A percentile compares a stretch with the other conserved stretches of the same genome.
Evolutionary conservation across 2,888 invertebrate species (phyloP).

Genomic region (Craniophora ligustri): DNA sequence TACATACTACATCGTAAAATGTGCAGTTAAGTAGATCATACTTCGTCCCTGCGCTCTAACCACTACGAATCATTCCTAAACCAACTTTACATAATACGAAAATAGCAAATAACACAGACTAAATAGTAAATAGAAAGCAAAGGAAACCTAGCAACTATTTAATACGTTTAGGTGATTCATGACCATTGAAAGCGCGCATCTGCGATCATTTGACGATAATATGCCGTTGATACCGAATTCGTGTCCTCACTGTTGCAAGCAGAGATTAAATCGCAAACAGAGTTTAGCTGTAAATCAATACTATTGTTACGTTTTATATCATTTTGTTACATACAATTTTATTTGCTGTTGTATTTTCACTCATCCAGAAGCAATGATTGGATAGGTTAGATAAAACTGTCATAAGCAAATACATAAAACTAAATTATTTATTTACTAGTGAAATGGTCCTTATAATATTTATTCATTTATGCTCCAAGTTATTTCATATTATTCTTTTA

Average conservation of each 20-base stretch:
- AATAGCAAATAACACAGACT: neutral
- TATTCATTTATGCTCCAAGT: no score
- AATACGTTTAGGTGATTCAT: slow-evolving; percentile 35
- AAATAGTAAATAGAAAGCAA: slow-evolving; percentile 13
- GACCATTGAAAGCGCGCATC: slow-evolving; percentile 20
- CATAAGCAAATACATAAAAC: no score
- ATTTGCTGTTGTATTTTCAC: slow-evolving; percentile 50
- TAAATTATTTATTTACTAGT: no score
- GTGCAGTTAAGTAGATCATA: no score
- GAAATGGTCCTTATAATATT: no score
- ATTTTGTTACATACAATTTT: slow-evolving; percentile 70
- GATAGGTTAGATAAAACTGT: no score
- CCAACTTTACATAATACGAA: no score
- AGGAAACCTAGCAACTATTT: slow-evolving; percentile 5
- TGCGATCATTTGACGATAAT: slow-evolving; percentile 72
- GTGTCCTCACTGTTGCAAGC: slow-evolving; percentile 74
- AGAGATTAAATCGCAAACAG: slow-evolving; percentile 84
- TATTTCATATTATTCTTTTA: no score
- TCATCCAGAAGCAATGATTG: neutral
- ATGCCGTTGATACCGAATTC: slow-evolving; percentile 78
- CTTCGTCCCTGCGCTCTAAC: no score
- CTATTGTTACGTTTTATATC: slow-evolving; percentile 60
- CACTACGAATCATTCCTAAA: no score
- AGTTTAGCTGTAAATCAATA: slow-evolving; percentile 80
- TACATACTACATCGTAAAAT: no score